Conservation (phyloP, 2,797 vertebrate genomes). For the Typhlichthys eigenmanni region DNA sequence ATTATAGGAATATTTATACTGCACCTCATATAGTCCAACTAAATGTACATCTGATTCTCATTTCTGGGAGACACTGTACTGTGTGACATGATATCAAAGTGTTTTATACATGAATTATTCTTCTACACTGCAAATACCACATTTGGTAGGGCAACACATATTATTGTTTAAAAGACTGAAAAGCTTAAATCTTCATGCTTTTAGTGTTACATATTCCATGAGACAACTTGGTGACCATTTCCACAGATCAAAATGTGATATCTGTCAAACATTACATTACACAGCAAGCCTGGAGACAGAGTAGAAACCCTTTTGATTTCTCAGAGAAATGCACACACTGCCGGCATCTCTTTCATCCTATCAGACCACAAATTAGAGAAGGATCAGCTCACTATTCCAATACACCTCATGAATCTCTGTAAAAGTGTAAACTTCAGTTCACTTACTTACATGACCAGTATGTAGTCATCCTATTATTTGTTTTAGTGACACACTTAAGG, state of each 20-base stretch:
- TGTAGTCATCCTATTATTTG: no score
- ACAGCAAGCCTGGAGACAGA: constrained; percentile 33
- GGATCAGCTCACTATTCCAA: no score
- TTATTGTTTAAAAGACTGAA: constrained; percentile 9
- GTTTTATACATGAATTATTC: constrained; percentile 52
- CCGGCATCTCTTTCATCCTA: constrained; percentile 24
- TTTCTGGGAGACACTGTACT: constrained; percentile 42
- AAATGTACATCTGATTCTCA: constrained; percentile 57
- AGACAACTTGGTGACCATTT: neutral
- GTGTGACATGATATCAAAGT: constrained; percentile 52
- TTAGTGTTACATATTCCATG: neutral
- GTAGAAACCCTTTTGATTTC: constrained; percentile 32
- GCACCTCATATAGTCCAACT: constrained; percentile 37
- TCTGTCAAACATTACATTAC: no score
- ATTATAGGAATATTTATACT: constrained; percentile 65
- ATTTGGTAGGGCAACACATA: constrained; percentile 13
- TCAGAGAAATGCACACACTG: constrained; percentile 21
- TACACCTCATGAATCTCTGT: no score
- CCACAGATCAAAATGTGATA: no score
- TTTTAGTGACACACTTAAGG: no score
- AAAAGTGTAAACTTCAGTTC: no score
- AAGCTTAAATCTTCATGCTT: constrained; percentile 1
- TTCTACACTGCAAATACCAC: constrained; percentile 21
- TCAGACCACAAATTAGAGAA: constrained; percentile 16
- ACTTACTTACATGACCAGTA: no score